These are phyloP conservation scores for Apamea sordens DNA, from an alignment of 2,888 invertebrate species.

Conservation along the genomic window DNA sequence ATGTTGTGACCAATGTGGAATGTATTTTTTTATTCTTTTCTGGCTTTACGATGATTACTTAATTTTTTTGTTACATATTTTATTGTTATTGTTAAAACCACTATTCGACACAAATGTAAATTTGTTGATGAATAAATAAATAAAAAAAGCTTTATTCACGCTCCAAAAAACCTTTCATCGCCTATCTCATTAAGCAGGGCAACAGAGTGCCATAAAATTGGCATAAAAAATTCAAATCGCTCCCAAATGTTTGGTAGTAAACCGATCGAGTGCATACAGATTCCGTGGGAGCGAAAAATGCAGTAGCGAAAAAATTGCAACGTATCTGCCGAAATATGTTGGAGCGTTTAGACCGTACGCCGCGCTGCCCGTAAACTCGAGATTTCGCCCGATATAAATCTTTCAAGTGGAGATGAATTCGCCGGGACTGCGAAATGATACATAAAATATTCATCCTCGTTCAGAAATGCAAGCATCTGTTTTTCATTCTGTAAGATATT, in stretches of 20 bases:
- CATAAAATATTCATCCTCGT: conserved; percentile 87
- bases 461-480: conserved; percentile 86
- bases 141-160: conserved; percentile 35
- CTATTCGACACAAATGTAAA: too few relatives aligned
- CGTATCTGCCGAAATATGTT: conserved; percentile 74
- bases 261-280: conserved; percentile 54
- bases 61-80: too few relatives aligned
- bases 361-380: conserved; percentile 80
- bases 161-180: conserved; percentile 26
- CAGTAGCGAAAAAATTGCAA: conserved; percentile 75
- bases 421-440: conserved; percentile 86
- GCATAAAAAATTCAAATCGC: conserved; percentile 46
- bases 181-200: conserved; percentile 36
- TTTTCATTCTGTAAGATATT: conserved; percentile 79
- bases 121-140: too few relatives aligned
- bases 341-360: conserved; percentile 77
- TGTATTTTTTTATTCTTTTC: too few relatives aligned
- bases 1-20: too few relatives aligned
- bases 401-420: conserved; percentile 87
- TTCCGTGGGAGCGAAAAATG: conserved; percentile 63
- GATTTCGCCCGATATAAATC: conserved; percentile 87
- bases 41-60: too few relatives aligned
- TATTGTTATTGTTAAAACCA: too few relatives aligned
- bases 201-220: conserved; percentile 36
- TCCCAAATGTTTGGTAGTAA: conserved; percentile 31